A percentile compares a stretch with the other conserved stretches of the same genome.
phyloP scores from a whole-genome alignment of 2,888 invertebrate species.

The Rugalucina vietnamica region DNA sequence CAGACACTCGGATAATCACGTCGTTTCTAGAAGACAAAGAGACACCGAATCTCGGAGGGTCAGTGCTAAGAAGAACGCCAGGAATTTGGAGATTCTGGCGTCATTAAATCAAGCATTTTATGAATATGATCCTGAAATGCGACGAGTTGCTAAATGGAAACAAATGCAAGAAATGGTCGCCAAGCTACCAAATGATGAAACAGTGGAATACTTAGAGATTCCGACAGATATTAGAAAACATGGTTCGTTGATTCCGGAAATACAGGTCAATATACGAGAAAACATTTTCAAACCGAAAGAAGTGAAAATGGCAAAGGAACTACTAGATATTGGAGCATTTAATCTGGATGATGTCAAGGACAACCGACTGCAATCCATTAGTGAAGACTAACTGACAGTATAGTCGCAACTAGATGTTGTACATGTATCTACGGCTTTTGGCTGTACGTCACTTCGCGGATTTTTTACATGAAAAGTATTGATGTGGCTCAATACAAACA shows the following conservation, averaged over 20 bases:
- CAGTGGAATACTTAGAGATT: neutral
- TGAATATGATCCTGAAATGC: neutral
- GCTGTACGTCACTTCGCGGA: too few relatives aligned
- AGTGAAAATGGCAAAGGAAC: neutral
- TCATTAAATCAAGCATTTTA: neutral
- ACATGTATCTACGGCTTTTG: too few relatives aligned
- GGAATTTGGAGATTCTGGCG: neutral
- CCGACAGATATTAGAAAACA: neutral
- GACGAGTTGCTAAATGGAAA: neutral
- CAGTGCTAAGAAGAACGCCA: neutral
- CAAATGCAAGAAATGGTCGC: neutral
- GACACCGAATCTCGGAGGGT: neutral
- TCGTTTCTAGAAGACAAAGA: neutral
- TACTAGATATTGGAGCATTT: neutral
- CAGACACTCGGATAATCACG: neutral
- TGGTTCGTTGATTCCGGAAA: neutral
- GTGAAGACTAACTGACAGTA: too few relatives aligned
- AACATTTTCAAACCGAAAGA: neutral
- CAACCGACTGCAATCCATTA: too few relatives aligned
- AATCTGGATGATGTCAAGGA: neutral
- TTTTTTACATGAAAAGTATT: too few relatives aligned
- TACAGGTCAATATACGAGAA: neutral
- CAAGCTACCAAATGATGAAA: neutral
- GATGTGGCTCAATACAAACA: too few relatives aligned
- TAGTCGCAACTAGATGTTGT: too few relatives aligned